Evolutionary conservation across 2,888 invertebrate genomes (phyloP).

Genomic region (Anticlea derivata): DNA sequence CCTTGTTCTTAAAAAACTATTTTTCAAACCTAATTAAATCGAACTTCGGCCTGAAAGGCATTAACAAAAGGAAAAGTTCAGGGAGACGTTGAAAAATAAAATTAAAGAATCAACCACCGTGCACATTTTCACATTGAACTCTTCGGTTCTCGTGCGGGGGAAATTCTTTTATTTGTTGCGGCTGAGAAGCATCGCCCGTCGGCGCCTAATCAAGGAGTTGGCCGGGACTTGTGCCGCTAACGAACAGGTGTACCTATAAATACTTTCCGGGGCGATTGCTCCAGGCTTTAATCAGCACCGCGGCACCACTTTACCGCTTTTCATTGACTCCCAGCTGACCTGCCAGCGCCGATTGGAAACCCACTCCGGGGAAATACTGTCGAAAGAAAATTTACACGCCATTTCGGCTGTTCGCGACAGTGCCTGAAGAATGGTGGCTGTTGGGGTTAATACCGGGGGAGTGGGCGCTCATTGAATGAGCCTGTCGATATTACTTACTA

Average conservation of each 20-base stretch:
- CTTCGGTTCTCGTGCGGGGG: slow-evolving; percentile 64
- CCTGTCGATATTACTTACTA: no score
- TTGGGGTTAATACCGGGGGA: slow-evolving; percentile 46
- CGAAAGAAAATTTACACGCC: slow-evolving; percentile 67
- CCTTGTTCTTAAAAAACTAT: background rate
- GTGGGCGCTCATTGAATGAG: slow-evolving; percentile 14
- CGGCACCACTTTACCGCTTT: slow-evolving; percentile 80
- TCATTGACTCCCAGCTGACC: slow-evolving; percentile 81
- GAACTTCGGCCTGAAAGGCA: slow-evolving; percentile 1
- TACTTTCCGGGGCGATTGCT: slow-evolving; percentile 82
- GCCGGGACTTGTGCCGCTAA: slow-evolving; percentile 78
- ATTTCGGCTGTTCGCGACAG: slow-evolving; percentile 54
- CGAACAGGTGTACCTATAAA: slow-evolving; percentile 84
- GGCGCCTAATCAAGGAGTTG: slow-evolving; percentile 84
- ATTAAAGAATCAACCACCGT: slow-evolving; percentile 23
- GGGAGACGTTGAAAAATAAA: slow-evolving; percentile 30
- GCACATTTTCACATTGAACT: slow-evolving; percentile 54
- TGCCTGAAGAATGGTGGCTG: slow-evolving; percentile 40
- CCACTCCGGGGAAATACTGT: slow-evolving; percentile 68
- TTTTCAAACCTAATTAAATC: slow-evolving; percentile 6
- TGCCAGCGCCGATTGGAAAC: slow-evolving; percentile 76
- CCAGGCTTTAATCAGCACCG: slow-evolving; percentile 82
- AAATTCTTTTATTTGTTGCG: slow-evolving; percentile 78
- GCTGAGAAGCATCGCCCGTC: slow-evolving; percentile 75
- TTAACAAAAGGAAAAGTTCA: slow-evolving; percentile 11